Percentiles rank a stretch among this genome's conserved stretches.
phyloP scores from a whole-genome alignment of 2,797 vertebrate genomes.

The Simalia tracyae region DNA sequence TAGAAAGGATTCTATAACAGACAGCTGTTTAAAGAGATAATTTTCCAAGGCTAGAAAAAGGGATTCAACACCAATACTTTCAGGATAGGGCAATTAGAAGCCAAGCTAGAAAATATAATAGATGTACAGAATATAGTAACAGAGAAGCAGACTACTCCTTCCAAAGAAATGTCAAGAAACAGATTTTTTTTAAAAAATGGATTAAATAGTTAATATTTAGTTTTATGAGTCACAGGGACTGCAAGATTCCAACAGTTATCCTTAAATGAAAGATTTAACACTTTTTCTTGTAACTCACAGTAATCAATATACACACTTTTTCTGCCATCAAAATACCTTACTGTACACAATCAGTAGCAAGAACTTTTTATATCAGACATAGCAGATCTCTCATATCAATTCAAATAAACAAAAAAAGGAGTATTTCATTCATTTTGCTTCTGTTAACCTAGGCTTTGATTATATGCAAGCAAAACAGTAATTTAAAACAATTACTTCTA shows the following conservation, averaged over 20 bases:
- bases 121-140: conserved; percentile 35
- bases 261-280: conserved; percentile 68
- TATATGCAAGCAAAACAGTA: conserved; percentile 75
- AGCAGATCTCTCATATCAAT: conserved; percentile 69
- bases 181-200: conserved; percentile 34
- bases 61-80: conserved; percentile 52
- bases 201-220: conserved; percentile 60
- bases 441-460: conserved; percentile 69
- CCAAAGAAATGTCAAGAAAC: conserved; percentile 48
- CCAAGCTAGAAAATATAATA: conserved; percentile 47
- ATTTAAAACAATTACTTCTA: conserved; percentile 76
- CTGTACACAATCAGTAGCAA: conserved; percentile 71
- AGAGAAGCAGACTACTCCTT: conserved; percentile 44
- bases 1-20: conserved; percentile 64
- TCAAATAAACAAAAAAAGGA: conserved; percentile 68
- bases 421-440: conserved; percentile 64
- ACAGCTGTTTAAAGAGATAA: conserved; percentile 49
- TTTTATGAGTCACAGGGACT: conserved; percentile 53
- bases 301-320: conserved; percentile 63
- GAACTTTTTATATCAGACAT: conserved; percentile 64
- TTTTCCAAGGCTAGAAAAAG: conserved; percentile 58
- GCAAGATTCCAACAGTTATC: conserved; percentile 63
- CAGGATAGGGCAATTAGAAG: conserved; percentile 38
- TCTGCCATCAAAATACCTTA: conserved; percentile 70
- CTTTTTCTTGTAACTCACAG: conserved; percentile 65